Percentiles rank a stretch among this genome's conserved stretches.
Evolutionary conservation across 2,797 vertebrate genomes (phyloP).

Genomic region (Enteromius unitaeniatus): DNA sequence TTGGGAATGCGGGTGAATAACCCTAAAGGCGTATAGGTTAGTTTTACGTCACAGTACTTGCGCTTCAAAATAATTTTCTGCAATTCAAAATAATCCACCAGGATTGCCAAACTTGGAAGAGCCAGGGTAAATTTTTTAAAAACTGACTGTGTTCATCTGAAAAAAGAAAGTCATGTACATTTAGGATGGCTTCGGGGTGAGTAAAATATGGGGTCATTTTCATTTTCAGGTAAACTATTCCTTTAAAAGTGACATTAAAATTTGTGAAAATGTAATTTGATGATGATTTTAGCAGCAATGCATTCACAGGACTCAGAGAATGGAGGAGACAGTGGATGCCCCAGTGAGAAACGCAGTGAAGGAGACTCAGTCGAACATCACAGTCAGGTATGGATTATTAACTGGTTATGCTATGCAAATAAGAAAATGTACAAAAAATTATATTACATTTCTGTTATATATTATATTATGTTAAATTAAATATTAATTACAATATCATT

Average conservation of each 20-base stretch:
- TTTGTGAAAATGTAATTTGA: background rate
- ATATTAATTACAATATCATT: background rate
- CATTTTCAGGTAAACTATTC: too few relatives aligned
- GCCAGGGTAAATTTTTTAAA: too few relatives aligned
- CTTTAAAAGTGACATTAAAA: background rate
- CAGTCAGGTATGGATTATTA: constrained; percentile 78
- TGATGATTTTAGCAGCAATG: background rate
- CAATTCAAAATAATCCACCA: too few relatives aligned
- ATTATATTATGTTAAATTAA: background rate
- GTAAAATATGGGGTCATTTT: too few relatives aligned
- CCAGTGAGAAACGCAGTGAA: constrained; percentile 93
- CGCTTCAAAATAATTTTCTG: too few relatives aligned
- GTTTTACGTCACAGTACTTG: too few relatives aligned
- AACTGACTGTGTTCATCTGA: too few relatives aligned
- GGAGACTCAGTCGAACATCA: constrained; percentile 85
- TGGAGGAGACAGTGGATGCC: constrained; percentile 93
- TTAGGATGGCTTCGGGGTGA: too few relatives aligned
- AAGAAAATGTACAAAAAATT: background rate
- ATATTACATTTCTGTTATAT: background rate
- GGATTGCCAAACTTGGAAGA: too few relatives aligned
- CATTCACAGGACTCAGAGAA: constrained; percentile 85
- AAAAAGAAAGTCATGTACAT: too few relatives aligned
- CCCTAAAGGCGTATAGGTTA: too few relatives aligned
- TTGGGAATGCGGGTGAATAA: too few relatives aligned
- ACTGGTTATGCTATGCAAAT: background rate